These are phyloP conservation scores for Geopemphigus sp. DNA, from an alignment of 1,140 invertebrate species.

Conservation along the genomic window DNA sequence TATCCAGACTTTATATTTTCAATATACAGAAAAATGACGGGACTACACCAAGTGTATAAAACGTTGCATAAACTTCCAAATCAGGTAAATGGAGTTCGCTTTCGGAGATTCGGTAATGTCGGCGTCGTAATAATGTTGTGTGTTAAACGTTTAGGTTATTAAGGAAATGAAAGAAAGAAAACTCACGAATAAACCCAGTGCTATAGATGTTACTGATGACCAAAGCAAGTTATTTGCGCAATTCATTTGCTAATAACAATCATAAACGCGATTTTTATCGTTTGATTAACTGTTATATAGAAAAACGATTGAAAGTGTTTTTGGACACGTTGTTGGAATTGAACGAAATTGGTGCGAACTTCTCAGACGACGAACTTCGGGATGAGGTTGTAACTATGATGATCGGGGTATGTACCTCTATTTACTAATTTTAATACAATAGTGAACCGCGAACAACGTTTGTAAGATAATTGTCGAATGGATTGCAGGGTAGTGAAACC, in stretches of 20 bases:
- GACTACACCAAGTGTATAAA: conserved; percentile 51
- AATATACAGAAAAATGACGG: conserved; percentile 50
- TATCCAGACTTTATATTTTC: conserved; percentile 52
- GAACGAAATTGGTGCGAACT: conserved; percentile 55
- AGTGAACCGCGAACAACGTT: not conserved
- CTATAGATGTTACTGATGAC: not conserved
- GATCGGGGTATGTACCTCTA: conserved; percentile 60
- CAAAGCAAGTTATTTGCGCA: not conserved
- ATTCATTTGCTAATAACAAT: too few species aligned
- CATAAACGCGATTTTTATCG: not conserved
- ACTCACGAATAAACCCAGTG: not conserved
- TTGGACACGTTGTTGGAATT: conserved; percentile 64
- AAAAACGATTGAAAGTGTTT: conserved; percentile 56
- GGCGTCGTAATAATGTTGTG: not conserved
- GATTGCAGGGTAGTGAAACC: conserved; percentile 71
- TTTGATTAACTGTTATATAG: conserved; percentile 21
- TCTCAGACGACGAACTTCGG: conserved; percentile 62
- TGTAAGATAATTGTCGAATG: not conserved
- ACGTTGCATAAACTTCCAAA: conserved; percentile 52
- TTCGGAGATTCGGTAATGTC: not conserved
- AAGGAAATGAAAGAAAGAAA: conserved; percentile 3
- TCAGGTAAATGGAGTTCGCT: conserved; percentile 45
- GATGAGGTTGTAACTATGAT: conserved; percentile 64
- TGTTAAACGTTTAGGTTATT: not conserved
- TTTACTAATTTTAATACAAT: not conserved